Evolutionary conservation across 2,888 invertebrate species (phyloP).

Genomic region (Hybos culiciformis): DNA sequence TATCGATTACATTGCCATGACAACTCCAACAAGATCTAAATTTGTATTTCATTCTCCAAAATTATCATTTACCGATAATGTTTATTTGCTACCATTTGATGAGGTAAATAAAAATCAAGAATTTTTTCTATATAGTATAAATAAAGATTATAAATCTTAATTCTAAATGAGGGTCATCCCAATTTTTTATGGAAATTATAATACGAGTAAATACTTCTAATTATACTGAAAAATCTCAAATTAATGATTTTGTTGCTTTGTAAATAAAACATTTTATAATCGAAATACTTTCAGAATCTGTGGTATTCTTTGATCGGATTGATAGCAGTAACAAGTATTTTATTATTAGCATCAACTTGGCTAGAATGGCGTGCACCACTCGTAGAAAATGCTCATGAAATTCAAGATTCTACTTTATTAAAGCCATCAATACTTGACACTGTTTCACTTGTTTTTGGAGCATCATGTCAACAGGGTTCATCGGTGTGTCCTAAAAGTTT

Average conservation of each 20-base stretch:
- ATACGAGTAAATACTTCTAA: background rate
- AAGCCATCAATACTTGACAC: constrained; percentile 39
- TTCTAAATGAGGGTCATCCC: background rate
- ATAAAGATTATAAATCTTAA: background rate
- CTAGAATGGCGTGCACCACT: constrained; percentile 35
- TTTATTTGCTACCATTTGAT: constrained; percentile 54
- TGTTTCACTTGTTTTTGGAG: constrained; percentile 43
- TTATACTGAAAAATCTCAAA: too few relatives aligned
- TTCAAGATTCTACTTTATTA: constrained; percentile 25
- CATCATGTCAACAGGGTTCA: constrained; percentile 48
- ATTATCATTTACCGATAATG: constrained; percentile 55
- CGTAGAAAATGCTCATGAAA: background rate
- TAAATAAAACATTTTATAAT: background rate
- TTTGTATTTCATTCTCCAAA: constrained; percentile 61
- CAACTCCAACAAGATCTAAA: constrained; percentile 50
- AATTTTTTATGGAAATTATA: background rate
- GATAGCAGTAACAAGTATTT: constrained; percentile 16
- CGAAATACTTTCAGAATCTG: constrained; percentile 14
- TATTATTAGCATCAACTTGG: constrained; percentile 30
- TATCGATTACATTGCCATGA: constrained; percentile 53
- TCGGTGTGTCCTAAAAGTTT: constrained; percentile 15
- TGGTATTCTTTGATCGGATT: constrained; percentile 18
- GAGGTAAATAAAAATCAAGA: constrained; percentile 36
- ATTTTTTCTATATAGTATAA: background rate
- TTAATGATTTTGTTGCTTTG: background rate